Evolutionary conservation across 2,797 vertebrate genomes (phyloP).

Genomic region (Allobates femoralis): DNA sequence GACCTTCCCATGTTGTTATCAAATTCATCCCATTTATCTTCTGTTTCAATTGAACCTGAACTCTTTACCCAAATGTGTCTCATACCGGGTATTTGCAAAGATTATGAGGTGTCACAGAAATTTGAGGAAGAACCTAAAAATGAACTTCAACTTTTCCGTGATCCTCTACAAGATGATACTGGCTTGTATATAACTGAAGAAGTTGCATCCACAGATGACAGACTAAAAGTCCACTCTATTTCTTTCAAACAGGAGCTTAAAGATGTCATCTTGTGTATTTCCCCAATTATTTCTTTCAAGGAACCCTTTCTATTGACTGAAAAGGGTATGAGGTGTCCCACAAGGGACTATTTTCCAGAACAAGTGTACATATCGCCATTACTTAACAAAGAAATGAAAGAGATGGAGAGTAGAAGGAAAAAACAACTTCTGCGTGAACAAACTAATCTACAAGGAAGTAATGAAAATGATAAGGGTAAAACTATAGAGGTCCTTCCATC

Average conservation of each 20-base stretch:
- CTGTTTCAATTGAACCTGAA: constrained; percentile 77
- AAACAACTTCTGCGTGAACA: constrained; percentile 90
- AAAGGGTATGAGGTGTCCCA: constrained; percentile 89
- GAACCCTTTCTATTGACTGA: constrained; percentile 91
- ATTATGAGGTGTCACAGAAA: constrained; percentile 68
- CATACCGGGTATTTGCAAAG: constrained; percentile 67
- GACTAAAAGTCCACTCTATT: constrained; percentile 86
- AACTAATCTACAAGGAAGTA: constrained; percentile 78
- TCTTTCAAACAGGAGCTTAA: constrained; percentile 94
- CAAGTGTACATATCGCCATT: constrained; percentile 92
- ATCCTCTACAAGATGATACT: constrained; percentile 95
- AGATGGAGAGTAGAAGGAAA: constrained; percentile 89
- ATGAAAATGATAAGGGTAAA: constrained; percentile 76
- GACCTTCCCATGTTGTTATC: constrained; percentile 70
- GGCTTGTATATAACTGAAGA: constrained; percentile 91
- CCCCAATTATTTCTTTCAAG: constrained; percentile 90
- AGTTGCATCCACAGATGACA: constrained; percentile 89
- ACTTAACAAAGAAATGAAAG: constrained; percentile 92
- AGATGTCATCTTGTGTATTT: constrained; percentile 94
- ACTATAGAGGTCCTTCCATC: constrained; percentile 84
- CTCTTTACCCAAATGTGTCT: constrained; percentile 73
- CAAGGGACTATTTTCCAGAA: constrained; percentile 94
- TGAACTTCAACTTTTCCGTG: constrained; percentile 84
- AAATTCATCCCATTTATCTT: constrained; percentile 67
- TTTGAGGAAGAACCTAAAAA: constrained; percentile 70